phyloP scores from a whole-genome alignment of 2,113 vertebrate genomes.

The Poicephalus gulielmi region DNA sequence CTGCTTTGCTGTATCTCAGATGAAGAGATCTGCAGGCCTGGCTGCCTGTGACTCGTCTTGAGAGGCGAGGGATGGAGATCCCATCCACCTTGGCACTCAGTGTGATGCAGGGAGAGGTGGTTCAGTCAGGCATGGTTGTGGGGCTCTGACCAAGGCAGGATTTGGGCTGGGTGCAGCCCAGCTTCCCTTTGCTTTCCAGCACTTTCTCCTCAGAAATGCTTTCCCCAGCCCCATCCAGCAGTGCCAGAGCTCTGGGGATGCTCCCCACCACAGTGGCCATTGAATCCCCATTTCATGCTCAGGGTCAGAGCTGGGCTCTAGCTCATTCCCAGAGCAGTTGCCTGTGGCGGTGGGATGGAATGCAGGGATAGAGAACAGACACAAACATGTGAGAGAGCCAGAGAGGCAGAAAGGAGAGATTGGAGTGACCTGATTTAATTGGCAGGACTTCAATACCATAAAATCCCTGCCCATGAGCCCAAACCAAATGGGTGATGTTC shows the following conservation, averaged over 20 bases:
- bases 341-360: background rate
- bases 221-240: background rate
- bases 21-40: accelerated
- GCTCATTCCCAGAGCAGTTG: background rate
- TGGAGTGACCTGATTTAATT: conserved; percentile 61
- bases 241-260: background rate
- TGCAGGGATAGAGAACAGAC: background rate
- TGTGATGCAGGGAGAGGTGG: accelerated
- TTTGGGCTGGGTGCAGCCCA: background rate
- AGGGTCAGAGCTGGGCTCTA: background rate
- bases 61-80: background rate
- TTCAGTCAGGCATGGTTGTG: accelerated
- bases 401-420: background rate
- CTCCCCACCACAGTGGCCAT: background rate
- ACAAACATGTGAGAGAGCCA: background rate
- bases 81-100: accelerated
- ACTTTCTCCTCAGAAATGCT: background rate
- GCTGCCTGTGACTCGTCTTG: background rate
- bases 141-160: background rate
- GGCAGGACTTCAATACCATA: conserved; percentile 43
- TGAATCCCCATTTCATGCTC: background rate
- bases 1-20: background rate
- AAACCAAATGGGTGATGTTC: conserved; percentile 23
- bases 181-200: background rate
- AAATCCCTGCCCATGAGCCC: conserved; percentile 13